phyloP scores from a whole-genome alignment of 2,888 invertebrate species.

The Eudasyphora cyanicolor region DNA sequence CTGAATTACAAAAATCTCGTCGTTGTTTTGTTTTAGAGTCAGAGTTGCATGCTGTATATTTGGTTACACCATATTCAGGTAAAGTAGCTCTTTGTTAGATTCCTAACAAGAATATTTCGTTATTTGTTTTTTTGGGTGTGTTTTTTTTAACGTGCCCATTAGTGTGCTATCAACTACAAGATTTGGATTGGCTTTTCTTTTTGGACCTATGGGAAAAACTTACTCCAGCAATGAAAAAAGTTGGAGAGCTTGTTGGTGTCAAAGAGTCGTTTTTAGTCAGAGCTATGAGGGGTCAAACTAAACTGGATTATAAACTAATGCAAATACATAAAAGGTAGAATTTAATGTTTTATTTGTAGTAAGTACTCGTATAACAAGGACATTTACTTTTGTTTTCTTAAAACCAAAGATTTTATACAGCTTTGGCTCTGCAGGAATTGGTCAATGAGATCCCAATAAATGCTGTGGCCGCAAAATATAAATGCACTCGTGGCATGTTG shows the following conservation, averaged over 20 bases:
- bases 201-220: slow-evolving; percentile 91
- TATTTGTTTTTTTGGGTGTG: too few species aligned
- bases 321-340: slow-evolving; percentile 85
- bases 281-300: slow-evolving; percentile 86
- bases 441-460: slow-evolving; percentile 93
- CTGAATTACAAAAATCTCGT: slow-evolving; percentile 93
- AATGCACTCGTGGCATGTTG: slow-evolving; percentile 92
- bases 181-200: slow-evolving; percentile 90
- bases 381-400: neutral
- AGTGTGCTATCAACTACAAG: slow-evolving; percentile 87
- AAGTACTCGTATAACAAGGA: neutral
- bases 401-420: slow-evolving; percentile 88
- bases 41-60: slow-evolving; percentile 96
- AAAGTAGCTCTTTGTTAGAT: too few species aligned
- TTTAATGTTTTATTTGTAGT: slow-evolving; percentile 2
- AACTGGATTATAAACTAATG: slow-evolving; percentile 81
- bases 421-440: slow-evolving; percentile 94
- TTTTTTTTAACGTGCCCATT: too few species aligned
- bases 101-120: too few species aligned
- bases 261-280: slow-evolving; percentile 91
- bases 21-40: slow-evolving; percentile 95
- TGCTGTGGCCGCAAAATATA: slow-evolving; percentile 91
- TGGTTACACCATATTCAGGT: slow-evolving; percentile 97
- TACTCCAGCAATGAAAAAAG: slow-evolving; percentile 89
- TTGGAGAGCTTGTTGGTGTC: slow-evolving; percentile 93